Percentiles rank a stretch among this genome's conserved stretches.
Evolutionary conservation across 2,113 vertebrate genomes (phyloP).

Genomic region (Eira barbara): DNA sequence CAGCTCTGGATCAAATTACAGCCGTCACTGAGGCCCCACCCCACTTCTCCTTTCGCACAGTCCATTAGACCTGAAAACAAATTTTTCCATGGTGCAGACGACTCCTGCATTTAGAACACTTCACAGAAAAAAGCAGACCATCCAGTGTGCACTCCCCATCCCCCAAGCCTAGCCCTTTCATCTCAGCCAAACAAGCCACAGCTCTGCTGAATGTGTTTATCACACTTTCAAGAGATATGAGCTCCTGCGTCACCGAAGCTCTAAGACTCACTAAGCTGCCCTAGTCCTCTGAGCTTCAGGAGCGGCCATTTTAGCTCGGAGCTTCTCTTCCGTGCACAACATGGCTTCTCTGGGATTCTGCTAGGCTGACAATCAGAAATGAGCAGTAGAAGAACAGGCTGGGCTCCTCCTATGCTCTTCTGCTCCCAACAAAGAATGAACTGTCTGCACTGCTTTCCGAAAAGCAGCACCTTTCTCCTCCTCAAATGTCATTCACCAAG

Average conservation of each 20-base stretch:
- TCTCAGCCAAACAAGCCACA: constrained; percentile 89
- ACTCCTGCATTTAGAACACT: constrained; percentile 89
- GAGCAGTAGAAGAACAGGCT: constrained; percentile 46
- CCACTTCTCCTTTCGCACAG: constrained; percentile 90
- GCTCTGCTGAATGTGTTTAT: constrained; percentile 92
- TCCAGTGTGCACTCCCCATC: constrained; percentile 84
- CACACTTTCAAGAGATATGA: constrained; percentile 92
- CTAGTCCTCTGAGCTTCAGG: constrained; percentile 93
- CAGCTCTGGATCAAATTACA: constrained; percentile 96
- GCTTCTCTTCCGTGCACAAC: constrained; percentile 89
- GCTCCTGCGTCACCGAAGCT: constrained; percentile 90
- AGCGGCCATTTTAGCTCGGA: constrained; percentile 98
- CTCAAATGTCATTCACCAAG: constrained; percentile 65
- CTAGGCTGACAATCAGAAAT: constrained; percentile 84
- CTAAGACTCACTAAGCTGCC: constrained; percentile 92
- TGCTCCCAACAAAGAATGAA: constrained; percentile 49
- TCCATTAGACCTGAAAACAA: constrained; percentile 92
- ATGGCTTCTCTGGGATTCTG: constrained; percentile 92
- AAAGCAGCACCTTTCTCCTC: constrained; percentile 74
- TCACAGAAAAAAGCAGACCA: constrained; percentile 86
- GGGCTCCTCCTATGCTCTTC: constrained; percentile 61
- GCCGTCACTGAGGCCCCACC: constrained; percentile 91
- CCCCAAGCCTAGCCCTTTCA: constrained; percentile 88
- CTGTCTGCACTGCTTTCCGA: constrained; percentile 63
- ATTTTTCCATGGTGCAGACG: constrained; percentile 90